These are phyloP conservation scores for Merops nubicus DNA, from an alignment of 2,113 vertebrate genomes.

Conservation along the genomic window DNA sequence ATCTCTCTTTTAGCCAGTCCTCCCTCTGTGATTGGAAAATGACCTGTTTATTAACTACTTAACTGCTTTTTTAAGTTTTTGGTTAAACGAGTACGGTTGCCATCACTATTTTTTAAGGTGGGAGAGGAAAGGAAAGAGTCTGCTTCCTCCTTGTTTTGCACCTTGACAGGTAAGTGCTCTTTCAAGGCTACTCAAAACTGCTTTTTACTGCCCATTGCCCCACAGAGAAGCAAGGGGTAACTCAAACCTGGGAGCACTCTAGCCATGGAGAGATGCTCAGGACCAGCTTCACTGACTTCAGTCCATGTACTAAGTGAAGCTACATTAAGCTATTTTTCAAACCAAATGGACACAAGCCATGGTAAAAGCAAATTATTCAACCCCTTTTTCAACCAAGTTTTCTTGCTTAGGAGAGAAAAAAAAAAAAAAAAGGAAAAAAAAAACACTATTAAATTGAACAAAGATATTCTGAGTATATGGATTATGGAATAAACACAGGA, in stretches of 20 bases:
- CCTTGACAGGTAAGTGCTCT: not conserved
- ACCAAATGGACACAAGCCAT: not conserved
- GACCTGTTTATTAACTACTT: not conserved
- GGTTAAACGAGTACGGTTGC: not conserved
- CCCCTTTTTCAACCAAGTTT: not conserved
- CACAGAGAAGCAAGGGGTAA: not conserved
- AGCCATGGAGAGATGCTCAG: not conserved
- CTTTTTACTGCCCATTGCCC: not conserved
- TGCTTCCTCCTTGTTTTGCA: not conserved
- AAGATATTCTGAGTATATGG: not conserved
- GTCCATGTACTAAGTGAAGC: not conserved
- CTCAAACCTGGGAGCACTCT: not conserved
- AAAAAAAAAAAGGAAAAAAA: not conserved
- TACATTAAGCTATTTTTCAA: not conserved
- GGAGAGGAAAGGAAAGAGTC: not conserved
- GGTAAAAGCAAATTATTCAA: not conserved
- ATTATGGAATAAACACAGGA: not conserved
- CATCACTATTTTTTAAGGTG: not conserved
- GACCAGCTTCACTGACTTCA: not conserved
- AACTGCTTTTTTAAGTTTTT: not conserved
- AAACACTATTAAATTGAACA: not conserved
- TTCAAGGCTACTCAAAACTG: not conserved
- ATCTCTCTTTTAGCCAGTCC: not conserved
- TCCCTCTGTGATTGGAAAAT: not conserved
- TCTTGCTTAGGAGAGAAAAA: not conserved